These are phyloP conservation scores for Ophioninae sp. DNA, from an alignment of 2,888 invertebrate genomes.

Conservation along the genomic window DNA sequence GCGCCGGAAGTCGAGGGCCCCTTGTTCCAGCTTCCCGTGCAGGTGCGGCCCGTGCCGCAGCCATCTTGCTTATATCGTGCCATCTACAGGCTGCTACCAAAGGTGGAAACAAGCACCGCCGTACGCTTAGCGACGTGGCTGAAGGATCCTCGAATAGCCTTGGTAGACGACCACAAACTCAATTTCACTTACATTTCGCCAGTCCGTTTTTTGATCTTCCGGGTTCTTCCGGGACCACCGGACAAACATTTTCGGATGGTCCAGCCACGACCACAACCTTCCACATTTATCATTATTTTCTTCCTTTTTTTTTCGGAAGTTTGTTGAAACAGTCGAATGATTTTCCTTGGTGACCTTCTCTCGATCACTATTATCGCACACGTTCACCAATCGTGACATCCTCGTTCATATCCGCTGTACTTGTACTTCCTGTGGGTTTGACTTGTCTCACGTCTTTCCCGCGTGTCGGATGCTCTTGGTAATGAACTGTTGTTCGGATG, in stretches of 20 bases:
- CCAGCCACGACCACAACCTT: not conserved
- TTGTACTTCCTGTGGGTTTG: constrained; percentile 11
- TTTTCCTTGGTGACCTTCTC: not conserved
- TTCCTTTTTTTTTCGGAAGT: not conserved
- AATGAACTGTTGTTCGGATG: constrained; percentile 41
- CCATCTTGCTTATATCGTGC: constrained; percentile 97
- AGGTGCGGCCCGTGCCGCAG: constrained; percentile 96
- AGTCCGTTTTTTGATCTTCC: not conserved
- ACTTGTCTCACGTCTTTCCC: constrained; percentile 6
- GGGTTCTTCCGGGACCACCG: not conserved
- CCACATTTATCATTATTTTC: not conserved
- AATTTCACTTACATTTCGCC: constrained; percentile 52
- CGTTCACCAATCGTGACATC: not conserved
- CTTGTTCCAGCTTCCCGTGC: constrained; percentile 91
- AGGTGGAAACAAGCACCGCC: constrained; percentile 77
- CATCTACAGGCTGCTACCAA: constrained; percentile 83
- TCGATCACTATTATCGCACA: not conserved
- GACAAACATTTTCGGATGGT: not conserved
- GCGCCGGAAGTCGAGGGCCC: constrained; percentile 86
- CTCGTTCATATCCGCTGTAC: constrained; percentile 24
- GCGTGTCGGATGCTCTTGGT: constrained; percentile 53
- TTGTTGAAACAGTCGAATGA: not conserved
- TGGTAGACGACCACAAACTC: constrained; percentile 76
- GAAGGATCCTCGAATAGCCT: constrained; percentile 80
- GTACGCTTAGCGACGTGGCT: constrained; percentile 80